Base-by-base conservation (phyloP, 2,113 vertebrate species). In the Microtus ochrogaster region DNA sequence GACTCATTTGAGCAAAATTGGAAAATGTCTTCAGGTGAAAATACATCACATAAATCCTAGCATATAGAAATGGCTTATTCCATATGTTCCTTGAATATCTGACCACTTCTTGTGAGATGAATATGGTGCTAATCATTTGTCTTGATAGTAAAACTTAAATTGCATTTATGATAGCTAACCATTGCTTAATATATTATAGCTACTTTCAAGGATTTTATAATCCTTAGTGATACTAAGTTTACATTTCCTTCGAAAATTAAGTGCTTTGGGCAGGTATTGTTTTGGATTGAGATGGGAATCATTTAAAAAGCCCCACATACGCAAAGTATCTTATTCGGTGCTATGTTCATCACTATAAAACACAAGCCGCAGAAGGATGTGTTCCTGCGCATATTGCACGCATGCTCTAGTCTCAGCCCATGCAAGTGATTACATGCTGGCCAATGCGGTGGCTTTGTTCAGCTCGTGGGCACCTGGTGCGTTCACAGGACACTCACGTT, bases 401-500 rank as follows among this genome's bases (percentile, higher is more conserved):
- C 3, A 33, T 68, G 44, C 30, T 14, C 55, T 19, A 61, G 22
- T 55, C 49, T 39, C 41, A 10, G 30, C n/a, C 41, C 17, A 65
- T 6, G 3, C 4, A 17, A 10, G 17, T 3, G 0, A 65, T n/a
- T 78, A 12, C 33, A 68, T 47, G 30, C n/a, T 47, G 92, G 73
- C 70, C 92, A 96, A 70, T 30, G 33, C 55, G 41, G 30, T 44
- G 96, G 12, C 63, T 0, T 39, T 4, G 30, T 16, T 70, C 9
- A 72, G 7, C 4, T 94, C 49, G 47, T 76, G 86, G 4, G 77
- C 28, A n/a, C 30, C 39, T 65, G 72, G 19, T 47, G 39, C 17
- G 21, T 6, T 88, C 84, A 52, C 0, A 0, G 82, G 66, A 89
- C 82, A 99, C 99, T 99, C 99, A 99, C 99, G 97, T 99, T 99